Conservation (phyloP, 2,888 invertebrate genomes). For the Punctoribates punctum region DNA sequence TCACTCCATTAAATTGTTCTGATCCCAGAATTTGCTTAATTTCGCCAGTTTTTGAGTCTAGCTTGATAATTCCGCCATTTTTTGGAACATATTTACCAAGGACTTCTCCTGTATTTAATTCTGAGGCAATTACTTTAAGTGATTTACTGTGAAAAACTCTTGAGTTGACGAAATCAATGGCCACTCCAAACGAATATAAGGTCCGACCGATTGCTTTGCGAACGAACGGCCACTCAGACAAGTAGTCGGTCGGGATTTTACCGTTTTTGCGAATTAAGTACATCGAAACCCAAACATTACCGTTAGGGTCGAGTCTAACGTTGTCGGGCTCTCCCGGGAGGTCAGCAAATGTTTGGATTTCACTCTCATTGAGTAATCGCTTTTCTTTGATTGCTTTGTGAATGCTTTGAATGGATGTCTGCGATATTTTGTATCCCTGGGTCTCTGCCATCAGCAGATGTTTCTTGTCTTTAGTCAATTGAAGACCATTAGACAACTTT, state of each 20-base stretch:
- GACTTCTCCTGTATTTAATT: slow-evolving; percentile 38
- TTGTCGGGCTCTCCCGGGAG: slow-evolving; percentile 66
- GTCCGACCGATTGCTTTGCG: slow-evolving; percentile 42
- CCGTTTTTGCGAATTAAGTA: slow-evolving; percentile 13
- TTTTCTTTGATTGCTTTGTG: slow-evolving; percentile 18
- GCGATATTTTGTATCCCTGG: slow-evolving; percentile 45
- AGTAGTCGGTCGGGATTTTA: slow-evolving; percentile 37
- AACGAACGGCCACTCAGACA: slow-evolving; percentile 38
- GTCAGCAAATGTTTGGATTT: slow-evolving; percentile 71
- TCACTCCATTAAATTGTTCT: slow-evolving; percentile 48
- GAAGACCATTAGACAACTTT: slow-evolving; percentile 83
- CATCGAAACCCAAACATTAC: slow-evolving; percentile 40
- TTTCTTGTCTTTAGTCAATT: slow-evolving; percentile 72
- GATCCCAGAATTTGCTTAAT: slow-evolving; percentile 42
- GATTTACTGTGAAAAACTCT: slow-evolving; percentile 1
- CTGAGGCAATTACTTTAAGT: slow-evolving; percentile 1
- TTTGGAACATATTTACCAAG: slow-evolving; percentile 34
- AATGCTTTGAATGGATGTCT: slow-evolving; percentile 20
- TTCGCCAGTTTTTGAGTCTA: slow-evolving; percentile 40
- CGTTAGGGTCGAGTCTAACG: slow-evolving; percentile 11
- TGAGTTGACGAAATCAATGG: slow-evolving; percentile 18
- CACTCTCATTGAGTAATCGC: slow-evolving; percentile 45
- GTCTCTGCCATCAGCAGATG: slow-evolving; percentile 77
- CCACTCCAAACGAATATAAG: background rate
- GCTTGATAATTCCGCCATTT: slow-evolving; percentile 36